Conservation (phyloP, 2,888 invertebrate species). For the Philonicus albiceps region DNA sequence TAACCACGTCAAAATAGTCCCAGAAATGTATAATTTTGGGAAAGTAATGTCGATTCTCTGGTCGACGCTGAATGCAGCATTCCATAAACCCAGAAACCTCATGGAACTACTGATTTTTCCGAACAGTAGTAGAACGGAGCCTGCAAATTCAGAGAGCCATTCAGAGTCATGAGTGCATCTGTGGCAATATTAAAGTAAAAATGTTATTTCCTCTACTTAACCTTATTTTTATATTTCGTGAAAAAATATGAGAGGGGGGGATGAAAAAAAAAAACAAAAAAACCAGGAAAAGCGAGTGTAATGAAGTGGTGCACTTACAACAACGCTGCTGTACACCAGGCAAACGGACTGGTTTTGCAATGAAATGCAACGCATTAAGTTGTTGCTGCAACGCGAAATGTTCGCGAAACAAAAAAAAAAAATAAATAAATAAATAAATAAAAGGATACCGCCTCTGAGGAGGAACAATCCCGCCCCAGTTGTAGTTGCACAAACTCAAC, state of each 20-base stretch:
- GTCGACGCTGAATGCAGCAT: background rate
- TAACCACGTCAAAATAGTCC: background rate
- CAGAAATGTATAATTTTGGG: background rate
- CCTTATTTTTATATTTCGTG: background rate
- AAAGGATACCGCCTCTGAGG: background rate
- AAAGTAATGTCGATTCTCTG: background rate
- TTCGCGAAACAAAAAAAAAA: background rate
- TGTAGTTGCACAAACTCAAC: slow-evolving; percentile 26
- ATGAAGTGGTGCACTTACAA: background rate
- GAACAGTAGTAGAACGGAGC: background rate
- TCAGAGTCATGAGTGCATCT: background rate
- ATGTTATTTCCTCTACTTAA: background rate
- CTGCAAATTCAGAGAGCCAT: background rate
- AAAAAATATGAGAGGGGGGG: background rate
- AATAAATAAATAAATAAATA: background rate
- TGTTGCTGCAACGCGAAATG: background rate
- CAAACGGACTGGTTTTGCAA: background rate
- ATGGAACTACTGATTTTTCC: background rate
- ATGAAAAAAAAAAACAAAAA: background rate
- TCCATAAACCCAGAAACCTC: background rate
- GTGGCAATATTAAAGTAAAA: background rate
- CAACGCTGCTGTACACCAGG: background rate
- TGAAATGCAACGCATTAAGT: background rate
- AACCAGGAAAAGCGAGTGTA: background rate
- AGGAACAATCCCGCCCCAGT: background rate